Evolutionary conservation across 2,888 invertebrate species (phyloP).

Genomic region (Drosophila nr. medialis): DNA sequence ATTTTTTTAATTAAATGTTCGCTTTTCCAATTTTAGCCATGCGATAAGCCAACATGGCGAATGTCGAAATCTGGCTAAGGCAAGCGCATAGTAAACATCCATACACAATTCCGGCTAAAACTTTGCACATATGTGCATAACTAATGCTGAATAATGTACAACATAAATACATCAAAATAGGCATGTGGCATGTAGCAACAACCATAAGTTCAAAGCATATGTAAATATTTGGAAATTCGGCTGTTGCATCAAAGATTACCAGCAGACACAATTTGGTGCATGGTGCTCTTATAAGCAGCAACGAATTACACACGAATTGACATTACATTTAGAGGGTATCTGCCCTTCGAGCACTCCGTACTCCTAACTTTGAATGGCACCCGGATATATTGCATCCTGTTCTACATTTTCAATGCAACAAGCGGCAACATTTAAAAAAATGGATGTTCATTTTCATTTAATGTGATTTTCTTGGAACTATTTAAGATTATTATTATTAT

Average conservation of each 20-base stretch:
- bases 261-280: constrained; percentile 34
- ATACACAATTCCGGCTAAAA: constrained; percentile 18
- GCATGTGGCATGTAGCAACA: constrained; percentile 10
- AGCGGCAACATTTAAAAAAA: not conserved
- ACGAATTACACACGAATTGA: not conserved
- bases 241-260: constrained; percentile 44
- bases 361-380: not conserved
- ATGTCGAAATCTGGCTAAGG: constrained; percentile 40
- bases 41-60: constrained; percentile 48
- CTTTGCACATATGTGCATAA: constrained; percentile 36
- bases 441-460: not conserved
- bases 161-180: constrained; percentile 52
- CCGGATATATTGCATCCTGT: not conserved
- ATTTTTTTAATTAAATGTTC: constrained; percentile 67
- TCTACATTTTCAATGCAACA: not conserved
- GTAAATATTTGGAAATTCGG: constrained; percentile 56
- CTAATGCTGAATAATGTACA: constrained; percentile 14
- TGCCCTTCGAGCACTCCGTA: not conserved
- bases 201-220: constrained; percentile 54
- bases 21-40: constrained; percentile 58
- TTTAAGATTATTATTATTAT: too few species aligned
- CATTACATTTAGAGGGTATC: not conserved
- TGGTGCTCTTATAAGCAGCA: constrained; percentile 37
- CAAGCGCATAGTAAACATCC: constrained; percentile 13
- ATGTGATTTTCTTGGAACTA: not conserved